Base-by-base conservation (phyloP, 2,113 vertebrate species). In the Pao palembangensis region DNA sequence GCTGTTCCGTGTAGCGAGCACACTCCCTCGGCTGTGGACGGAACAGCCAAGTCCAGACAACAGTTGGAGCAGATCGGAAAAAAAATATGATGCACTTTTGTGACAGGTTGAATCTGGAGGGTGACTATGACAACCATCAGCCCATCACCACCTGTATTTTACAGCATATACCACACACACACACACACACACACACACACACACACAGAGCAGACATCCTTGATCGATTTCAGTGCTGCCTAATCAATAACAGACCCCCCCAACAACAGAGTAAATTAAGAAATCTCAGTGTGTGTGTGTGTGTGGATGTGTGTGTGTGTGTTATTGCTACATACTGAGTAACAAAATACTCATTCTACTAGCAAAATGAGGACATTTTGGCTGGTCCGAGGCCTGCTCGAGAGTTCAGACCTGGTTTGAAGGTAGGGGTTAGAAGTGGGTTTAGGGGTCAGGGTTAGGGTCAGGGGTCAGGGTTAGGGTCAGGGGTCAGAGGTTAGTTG, bases 211-310 rank as follows among this genome's bases (percentile, higher is more conserved):
- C 25, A 28, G 25, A 28, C 48, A 85, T 83, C 76, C 90, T 81
- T 81, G 90, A 94, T 93, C 87, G 91, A 94, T 93, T 74, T 84
- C 88, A 50, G 79, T 67, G 65, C 66, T 69, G 88, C 83, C 83
- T 77, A 89, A 94, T 94, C 93, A 86, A 92, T 93, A 88, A 65
- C 53, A 61, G 87, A 80, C 86, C 76, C 66, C 75, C 71, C 43
- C 43, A 76, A 85, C 87, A 77, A 81, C 84, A 81, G 25, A 28
- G 25, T 28, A 28, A 28, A 28, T 28, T 5, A 28, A 28, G 25
- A 28, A 4, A 31, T 61, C 53, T 55, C 44, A 53, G 44, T 34
- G 61, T 72, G 54, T 63, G 60, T 51, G 63, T 38, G 54, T 46
- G 44, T 46, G 44, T 46, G 44, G n/a, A 16, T 46, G 15, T 46